Base-by-base conservation (phyloP, 1,140 invertebrate genomes). In the Listronotus oregonensis region DNA sequence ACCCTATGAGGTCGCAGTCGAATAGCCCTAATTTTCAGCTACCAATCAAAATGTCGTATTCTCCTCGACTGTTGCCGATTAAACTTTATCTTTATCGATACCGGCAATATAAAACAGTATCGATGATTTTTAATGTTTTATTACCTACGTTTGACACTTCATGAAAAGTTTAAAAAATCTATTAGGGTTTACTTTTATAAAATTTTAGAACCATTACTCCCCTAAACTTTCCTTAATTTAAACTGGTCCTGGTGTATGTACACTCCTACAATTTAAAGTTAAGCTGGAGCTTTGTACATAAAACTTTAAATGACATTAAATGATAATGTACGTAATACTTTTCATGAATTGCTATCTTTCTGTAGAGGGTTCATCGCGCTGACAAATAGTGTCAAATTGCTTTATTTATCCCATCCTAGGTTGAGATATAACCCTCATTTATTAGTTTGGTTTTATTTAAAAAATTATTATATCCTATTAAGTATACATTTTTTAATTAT, bases 1-100 rank as follows among this genome's bases (percentile, higher is more conserved):
- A 70, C 68, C 62, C 68, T 67, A 15, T 39, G 50, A 67, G 49
- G 57, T 64, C 59, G 64, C 54, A 70, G 61, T 70, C 61, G 54
- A 64, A 67, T 66, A 64, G 49, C 47, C 64, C 55, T 66, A 40
- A 44, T 49, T 52, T 43, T 43, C 34, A 32, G 43, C 15, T 47
- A 14, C 40, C 55, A 57, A 57, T 60, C 32, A 32, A 60, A 60
- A 58, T 47, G 56, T 46, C 43, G 32, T 32, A 39, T 31, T 37
- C 52, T 47, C 14, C 8, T 46, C 44, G 18, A 56, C 17, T 14
- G 37, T 55, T 39, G 12, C 32, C 17, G 14, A 55, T 55, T 55
- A 7, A 27, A 37, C 5, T 55, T 55, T 31, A 49, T 49, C 46
- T 31, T 9, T 50, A 50, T 50, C 47, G 47, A 32, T 18, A 50